These are phyloP conservation scores for Danio kyathit DNA, from an alignment of 2,797 vertebrate species.

Conservation along the genomic window DNA sequence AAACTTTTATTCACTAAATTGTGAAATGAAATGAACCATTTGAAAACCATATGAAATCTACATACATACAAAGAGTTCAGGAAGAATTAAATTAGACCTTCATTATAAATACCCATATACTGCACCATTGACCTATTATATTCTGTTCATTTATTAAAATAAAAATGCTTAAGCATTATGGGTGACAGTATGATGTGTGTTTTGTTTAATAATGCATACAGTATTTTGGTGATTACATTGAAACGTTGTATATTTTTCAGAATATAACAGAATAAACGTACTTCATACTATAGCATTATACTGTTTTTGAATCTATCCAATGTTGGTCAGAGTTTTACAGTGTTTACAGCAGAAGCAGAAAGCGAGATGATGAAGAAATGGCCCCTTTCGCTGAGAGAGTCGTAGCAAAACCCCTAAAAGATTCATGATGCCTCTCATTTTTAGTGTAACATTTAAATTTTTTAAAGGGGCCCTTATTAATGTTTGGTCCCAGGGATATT, in stretches of 20 bases:
- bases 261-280: constrained; percentile 1
- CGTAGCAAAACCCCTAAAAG: constrained; percentile 52
- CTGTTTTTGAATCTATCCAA: neutral
- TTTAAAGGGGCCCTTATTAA: constrained; percentile 49
- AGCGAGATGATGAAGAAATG: neutral
- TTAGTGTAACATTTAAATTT: constrained; percentile 59
- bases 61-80: neutral
- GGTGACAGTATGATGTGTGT: neutral
- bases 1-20: too few relatives aligned
- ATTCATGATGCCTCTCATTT: constrained; percentile 56
- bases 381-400: neutral
- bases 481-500: constrained; percentile 54
- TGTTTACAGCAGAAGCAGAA: neutral
- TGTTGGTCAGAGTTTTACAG: constrained; percentile 5
- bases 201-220: too few relatives aligned
- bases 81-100: neutral
- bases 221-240: too few relatives aligned
- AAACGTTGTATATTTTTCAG: too few relatives aligned
- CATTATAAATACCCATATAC: neutral
- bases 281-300: neutral
- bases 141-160: neutral
- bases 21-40: too few relatives aligned
- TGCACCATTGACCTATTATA: neutral
- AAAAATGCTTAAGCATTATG: neutral
- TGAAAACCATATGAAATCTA: neutral